Evolutionary conservation across 2,888 invertebrate species (phyloP), one percentile per base, ranked within the genome.

Genomic region (Meteorus colon): DNA sequence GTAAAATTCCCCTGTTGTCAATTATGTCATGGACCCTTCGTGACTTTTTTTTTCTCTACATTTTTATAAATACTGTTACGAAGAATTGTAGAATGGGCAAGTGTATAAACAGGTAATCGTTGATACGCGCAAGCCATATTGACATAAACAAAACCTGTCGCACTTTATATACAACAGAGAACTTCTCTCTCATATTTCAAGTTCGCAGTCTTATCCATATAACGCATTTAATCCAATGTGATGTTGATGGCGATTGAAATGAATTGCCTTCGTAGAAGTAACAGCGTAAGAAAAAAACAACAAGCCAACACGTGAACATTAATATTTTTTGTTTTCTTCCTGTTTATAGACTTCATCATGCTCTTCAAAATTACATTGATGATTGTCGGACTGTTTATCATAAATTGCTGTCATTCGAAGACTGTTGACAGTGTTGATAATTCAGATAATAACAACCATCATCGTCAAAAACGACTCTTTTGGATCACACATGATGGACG

Each of bases 401-500:
- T 81, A 60, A 72, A 76, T 65, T 62, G 71, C 60, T 79, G 78
- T 29, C 77, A 73, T 19, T 79, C 73, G 34, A 76, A 78, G 62
- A 63, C 71, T 27, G 78, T 80, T n/a, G 71, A 77, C 1, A 78
- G 75, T n/a, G 29, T 65, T 12, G 76, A 80, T 14, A 67, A 76
- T 1, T 73, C 78, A 27, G 73, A 55, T 19, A 55, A 48, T 48
- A 69, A 85, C 74, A 84, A 87, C 2, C 95, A 95, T 90, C 95
- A 95, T 59, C 91, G 96, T 78, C 95, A 95, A 88, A 96, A 96
- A 88, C 92, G 96, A 85, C 92, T 96, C 82, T 91, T 96, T 62
- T 96, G 96, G 96, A 93, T 96, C 80, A 96, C 96, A 12, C 94
- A 95, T 80, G 96, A 96, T 87, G 96, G 96, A 1, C 91, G 96